These are phyloP conservation scores for Oncorhynchus gorbuscha DNA, from an alignment of 2,113 vertebrate species.

Conservation along the genomic window DNA sequence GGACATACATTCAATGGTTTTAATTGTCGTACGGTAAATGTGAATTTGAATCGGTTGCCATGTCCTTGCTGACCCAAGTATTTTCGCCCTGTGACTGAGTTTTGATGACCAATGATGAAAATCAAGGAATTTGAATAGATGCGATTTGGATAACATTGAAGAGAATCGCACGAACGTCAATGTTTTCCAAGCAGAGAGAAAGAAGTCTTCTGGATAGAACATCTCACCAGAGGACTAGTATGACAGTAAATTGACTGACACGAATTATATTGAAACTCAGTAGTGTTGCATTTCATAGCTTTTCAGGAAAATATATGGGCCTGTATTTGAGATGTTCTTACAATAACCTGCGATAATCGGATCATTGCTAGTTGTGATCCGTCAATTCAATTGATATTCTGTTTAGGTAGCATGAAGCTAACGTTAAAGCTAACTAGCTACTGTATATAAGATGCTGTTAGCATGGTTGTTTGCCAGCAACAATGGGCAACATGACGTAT, in stretches of 20 bases:
- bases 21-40: neutral
- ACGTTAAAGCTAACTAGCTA: neutral
- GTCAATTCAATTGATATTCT: slow-evolving; percentile 21
- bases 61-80: neutral
- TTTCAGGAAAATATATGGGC: neutral
- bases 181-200: slow-evolving; percentile 16
- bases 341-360: neutral
- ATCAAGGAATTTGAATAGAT: slow-evolving; percentile 5
- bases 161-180: neutral
- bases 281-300: neutral
- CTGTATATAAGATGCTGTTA: neutral
- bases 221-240: neutral
- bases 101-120: slow-evolving; percentile 7
- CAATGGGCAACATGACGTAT: slow-evolving; percentile 33
- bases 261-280: neutral
- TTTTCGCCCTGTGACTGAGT: neutral
- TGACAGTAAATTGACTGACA: neutral
- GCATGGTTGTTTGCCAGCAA: slow-evolving; percentile 19
- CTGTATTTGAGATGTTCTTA: neutral
- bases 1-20: neutral
- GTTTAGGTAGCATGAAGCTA: slow-evolving; percentile 15
- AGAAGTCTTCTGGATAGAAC: slow-evolving; percentile 5
- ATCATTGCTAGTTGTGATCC: neutral
- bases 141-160: slow-evolving; percentile 22
- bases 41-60: neutral